Evolutionary conservation across 2,797 vertebrate species (phyloP).

Genomic region (Aplochiton taeniatus): DNA sequence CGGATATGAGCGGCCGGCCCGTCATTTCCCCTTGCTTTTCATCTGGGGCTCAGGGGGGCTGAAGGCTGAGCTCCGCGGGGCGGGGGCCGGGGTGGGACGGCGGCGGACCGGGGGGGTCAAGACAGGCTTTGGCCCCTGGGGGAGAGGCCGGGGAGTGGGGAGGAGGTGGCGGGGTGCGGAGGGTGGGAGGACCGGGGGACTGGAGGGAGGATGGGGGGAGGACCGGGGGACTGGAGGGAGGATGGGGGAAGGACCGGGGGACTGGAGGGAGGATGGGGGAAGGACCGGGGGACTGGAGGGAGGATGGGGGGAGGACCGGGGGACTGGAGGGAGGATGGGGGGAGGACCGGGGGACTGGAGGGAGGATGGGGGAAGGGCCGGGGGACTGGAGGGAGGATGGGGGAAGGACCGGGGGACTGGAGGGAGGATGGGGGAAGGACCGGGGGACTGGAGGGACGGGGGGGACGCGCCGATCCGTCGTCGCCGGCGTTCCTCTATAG

Average conservation of each 20-base stretch:
- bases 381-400: too few relatives aligned
- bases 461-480: too few relatives aligned
- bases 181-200: neutral
- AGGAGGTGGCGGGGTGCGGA: neutral
- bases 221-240: neutral
- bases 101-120: neutral
- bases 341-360: neutral
- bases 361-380: neutral
- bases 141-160: neutral
- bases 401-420: too few relatives aligned
- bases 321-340: too few relatives aligned
- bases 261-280: too few relatives aligned
- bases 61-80: neutral
- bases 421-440: too few relatives aligned
- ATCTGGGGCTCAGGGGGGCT: constrained; percentile 5
- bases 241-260: too few relatives aligned
- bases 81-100: neutral
- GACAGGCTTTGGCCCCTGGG: neutral
- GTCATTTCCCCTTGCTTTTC: constrained; percentile 5
- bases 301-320: too few relatives aligned
- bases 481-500: too few relatives aligned
- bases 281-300: too few relatives aligned
- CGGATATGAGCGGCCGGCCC: constrained; percentile 6
- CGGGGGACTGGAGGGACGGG: neutral
- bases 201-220: neutral